Conservation (phyloP, 1,140 invertebrate genomes). For the Doryteuthis pealeii region DNA sequence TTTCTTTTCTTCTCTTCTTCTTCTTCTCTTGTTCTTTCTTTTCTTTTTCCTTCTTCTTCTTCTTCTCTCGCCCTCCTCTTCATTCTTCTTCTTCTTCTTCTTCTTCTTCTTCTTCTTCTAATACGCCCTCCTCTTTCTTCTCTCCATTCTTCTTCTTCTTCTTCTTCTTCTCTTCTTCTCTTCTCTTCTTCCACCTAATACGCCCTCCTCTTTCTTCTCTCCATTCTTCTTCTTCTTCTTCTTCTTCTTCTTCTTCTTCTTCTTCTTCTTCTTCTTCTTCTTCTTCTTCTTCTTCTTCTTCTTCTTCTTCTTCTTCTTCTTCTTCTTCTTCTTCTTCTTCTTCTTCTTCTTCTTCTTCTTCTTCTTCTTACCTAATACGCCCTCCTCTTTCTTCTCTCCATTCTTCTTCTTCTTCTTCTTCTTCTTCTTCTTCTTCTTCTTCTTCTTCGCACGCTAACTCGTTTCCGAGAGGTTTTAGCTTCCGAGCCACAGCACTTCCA, state of each 20-base stretch:
- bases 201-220: background rate
- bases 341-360: too few relatives aligned
- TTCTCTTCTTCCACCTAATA: background rate
- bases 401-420: too few relatives aligned
- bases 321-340: background rate
- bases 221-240: background rate
- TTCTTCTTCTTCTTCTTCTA: background rate
- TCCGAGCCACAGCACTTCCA: too few relatives aligned
- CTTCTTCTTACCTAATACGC: too few relatives aligned
- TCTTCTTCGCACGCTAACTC: too few relatives aligned
- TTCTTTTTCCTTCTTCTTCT: background rate
- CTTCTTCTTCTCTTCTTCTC: background rate
- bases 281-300: constrained; percentile 2
- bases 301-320: constrained; percentile 2
- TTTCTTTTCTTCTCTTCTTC: background rate
- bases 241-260: constrained; percentile 2
- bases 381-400: too few relatives aligned
- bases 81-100: constrained; percentile 2
- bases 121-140: background rate
- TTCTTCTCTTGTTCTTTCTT: background rate
- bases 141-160: background rate
- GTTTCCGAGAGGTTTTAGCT: too few relatives aligned
- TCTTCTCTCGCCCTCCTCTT: background rate
- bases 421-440: too few relatives aligned
- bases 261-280: constrained; percentile 2